Evolutionary conservation across 2,797 vertebrate genomes (phyloP).

Genomic region (Pseudochaenichthys georgianus): DNA sequence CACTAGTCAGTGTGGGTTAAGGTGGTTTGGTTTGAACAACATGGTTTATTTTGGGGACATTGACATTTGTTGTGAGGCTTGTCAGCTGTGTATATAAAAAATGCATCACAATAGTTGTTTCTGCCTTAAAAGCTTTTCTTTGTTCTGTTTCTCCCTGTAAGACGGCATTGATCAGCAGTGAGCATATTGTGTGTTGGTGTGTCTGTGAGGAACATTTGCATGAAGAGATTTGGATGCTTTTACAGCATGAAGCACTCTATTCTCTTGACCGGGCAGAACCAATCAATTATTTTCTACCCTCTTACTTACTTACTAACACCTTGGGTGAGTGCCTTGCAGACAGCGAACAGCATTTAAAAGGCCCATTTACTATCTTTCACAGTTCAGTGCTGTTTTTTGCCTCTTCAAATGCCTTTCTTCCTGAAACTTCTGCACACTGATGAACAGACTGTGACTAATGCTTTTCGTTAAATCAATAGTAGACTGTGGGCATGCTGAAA

Average conservation of each 20-base stretch:
- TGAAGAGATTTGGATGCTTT: conserved; percentile 24
- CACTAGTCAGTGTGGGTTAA: background rate
- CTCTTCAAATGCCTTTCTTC: conserved; percentile 32
- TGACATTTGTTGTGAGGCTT: conserved; percentile 33
- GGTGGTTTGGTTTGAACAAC: conserved; percentile 12
- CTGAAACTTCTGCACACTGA: conserved; percentile 25
- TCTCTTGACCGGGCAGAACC: conserved; percentile 30
- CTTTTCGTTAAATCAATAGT: conserved; percentile 67
- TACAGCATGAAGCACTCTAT: conserved; percentile 17
- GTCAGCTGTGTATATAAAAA: conserved; percentile 29
- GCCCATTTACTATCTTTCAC: conserved; percentile 43
- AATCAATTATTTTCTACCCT: conserved; percentile 43
- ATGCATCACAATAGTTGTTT: conserved; percentile 31
- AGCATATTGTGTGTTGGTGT: conserved; percentile 17
- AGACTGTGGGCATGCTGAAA: conserved; percentile 40
- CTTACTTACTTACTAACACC: conserved; percentile 28
- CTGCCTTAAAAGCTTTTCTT: conserved; percentile 15
- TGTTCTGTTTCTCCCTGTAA: conserved; percentile 3
- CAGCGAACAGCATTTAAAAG: conserved; percentile 23
- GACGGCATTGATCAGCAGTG: conserved; percentile 36
- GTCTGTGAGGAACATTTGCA: conserved; percentile 28
- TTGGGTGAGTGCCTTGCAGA: conserved; percentile 23
- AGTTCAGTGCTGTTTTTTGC: conserved; percentile 26
- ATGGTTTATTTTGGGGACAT: conserved; percentile 38
- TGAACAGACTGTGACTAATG: conserved; percentile 61